phyloP scores from a whole-genome alignment of 1,140 invertebrate species.

The Atopsyche davidsoni region DNA sequence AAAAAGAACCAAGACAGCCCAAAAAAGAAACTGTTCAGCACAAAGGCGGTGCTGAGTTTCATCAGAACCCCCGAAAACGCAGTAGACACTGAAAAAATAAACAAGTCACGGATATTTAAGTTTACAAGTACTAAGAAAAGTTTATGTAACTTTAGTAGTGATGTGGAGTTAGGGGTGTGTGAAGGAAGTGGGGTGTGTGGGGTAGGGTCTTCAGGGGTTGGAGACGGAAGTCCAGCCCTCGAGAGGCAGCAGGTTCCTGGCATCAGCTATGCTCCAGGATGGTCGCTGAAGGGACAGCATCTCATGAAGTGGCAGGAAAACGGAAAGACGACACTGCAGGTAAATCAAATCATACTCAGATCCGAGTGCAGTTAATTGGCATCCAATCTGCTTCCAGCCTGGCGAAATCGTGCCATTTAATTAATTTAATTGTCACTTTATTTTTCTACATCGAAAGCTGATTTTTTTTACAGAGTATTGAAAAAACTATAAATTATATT shows the following conservation, averaged over 20 bases:
- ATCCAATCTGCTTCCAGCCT: no score
- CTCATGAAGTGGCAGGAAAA: slow-evolving; percentile 48
- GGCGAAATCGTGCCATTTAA: no score
- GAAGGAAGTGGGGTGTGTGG: slow-evolving; percentile 1
- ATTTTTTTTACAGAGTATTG: no score
- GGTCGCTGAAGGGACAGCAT: slow-evolving; percentile 49
- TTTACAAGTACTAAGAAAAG: slow-evolving; percentile 10
- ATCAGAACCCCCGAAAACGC: slow-evolving; percentile 12
- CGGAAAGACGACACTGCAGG: slow-evolving; percentile 48
- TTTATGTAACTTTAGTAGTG: not conserved
- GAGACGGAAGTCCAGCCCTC: no score
- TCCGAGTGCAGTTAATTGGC: no score
- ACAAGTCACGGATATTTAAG: slow-evolving; percentile 14
- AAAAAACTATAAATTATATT: no score
- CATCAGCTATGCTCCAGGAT: slow-evolving; percentile 49
- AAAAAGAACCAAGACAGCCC: slow-evolving; percentile 13
- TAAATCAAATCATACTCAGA: slow-evolving; percentile 28
- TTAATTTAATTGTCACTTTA: no score
- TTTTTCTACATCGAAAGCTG: no score
- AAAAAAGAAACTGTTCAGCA: slow-evolving; percentile 19
- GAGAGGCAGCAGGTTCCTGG: slow-evolving; percentile 30
- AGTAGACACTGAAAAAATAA: slow-evolving; percentile 5
- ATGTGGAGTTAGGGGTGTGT: slow-evolving; percentile 3
- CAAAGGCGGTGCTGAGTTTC: slow-evolving; percentile 18
- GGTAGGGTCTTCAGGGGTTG: no score